These are phyloP conservation scores for Temnothorax nylanderi DNA, from an alignment of 1,140 invertebrate genomes.

Conservation along the genomic window DNA sequence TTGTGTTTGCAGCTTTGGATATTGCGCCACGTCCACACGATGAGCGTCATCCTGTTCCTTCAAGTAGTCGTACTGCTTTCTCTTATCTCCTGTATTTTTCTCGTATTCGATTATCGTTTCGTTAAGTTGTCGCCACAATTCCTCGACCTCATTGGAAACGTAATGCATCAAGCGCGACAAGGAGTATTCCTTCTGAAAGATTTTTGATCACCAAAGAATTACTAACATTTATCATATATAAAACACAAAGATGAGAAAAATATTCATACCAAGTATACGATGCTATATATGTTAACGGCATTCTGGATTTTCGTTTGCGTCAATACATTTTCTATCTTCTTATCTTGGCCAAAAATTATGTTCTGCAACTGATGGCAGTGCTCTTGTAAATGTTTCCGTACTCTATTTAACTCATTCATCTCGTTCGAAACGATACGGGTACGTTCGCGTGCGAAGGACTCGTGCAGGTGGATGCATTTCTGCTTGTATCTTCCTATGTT, in stretches of 20 bases:
- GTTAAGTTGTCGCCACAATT: constrained; percentile 75
- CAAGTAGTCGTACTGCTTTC: constrained; percentile 82
- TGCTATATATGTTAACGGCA: constrained; percentile 76
- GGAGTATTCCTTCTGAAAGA: constrained; percentile 76
- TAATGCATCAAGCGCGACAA: constrained; percentile 66
- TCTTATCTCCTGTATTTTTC: constrained; percentile 75
- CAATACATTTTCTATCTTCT: constrained; percentile 71
- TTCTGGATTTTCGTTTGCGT: constrained; percentile 74
- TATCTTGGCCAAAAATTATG: constrained; percentile 73
- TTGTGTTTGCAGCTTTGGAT: constrained; percentile 74
- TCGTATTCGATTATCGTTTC: constrained; percentile 78
- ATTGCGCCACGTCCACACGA: constrained; percentile 67
- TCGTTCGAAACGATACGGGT: constrained; percentile 66
- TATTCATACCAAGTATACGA: constrained; percentile 78
- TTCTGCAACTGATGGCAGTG: constrained; percentile 74
- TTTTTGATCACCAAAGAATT: constrained; percentile 1
- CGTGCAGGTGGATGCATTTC: constrained; percentile 86
- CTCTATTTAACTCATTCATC: constrained; percentile 69
- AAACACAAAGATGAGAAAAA: background rate
- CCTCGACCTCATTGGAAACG: constrained; percentile 72
- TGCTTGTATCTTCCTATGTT: constrained; percentile 83
- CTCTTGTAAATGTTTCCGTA: constrained; percentile 67
- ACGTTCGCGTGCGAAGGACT: constrained; percentile 85
- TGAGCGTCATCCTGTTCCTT: constrained; percentile 79
- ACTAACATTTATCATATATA: background rate